These are phyloP conservation scores for Peucedramus taeniatus DNA, from an alignment of 2,113 vertebrate species.

Conservation along the genomic window DNA sequence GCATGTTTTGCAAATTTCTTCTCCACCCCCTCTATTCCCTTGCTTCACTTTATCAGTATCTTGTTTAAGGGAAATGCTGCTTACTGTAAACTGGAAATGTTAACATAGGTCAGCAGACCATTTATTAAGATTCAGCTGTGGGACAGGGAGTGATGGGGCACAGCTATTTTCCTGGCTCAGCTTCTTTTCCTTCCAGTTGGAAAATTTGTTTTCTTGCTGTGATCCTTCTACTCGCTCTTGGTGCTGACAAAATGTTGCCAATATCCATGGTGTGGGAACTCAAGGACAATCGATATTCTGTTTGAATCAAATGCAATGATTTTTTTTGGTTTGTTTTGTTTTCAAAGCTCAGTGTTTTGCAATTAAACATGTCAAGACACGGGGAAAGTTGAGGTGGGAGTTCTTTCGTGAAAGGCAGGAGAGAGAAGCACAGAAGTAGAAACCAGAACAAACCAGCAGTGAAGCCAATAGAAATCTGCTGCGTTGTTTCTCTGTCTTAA, in stretches of 20 bases:
- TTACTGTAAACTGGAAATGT: slow-evolving; percentile 17
- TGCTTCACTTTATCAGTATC: slow-evolving; percentile 10
- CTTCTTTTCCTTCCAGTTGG: slow-evolving; percentile 15
- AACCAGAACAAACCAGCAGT: slow-evolving; percentile 19
- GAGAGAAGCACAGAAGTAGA: background rate
- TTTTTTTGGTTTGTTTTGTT: slow-evolving; percentile 22
- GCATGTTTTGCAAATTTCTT: slow-evolving; percentile 56
- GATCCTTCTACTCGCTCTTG: slow-evolving; percentile 22
- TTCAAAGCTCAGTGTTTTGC: slow-evolving; percentile 35
- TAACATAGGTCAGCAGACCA: slow-evolving; percentile 49
- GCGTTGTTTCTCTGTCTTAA: slow-evolving; percentile 12
- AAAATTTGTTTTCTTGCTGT: slow-evolving; percentile 55
- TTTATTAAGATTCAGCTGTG: slow-evolving; percentile 14
- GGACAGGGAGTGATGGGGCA: slow-evolving; percentile 4
- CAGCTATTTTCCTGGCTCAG: background rate
- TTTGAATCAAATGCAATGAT: slow-evolving; percentile 57
- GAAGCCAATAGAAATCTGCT: background rate
- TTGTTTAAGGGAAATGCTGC: slow-evolving; percentile 26
- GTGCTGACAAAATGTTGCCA: slow-evolving; percentile 41
- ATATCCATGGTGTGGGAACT: slow-evolving; percentile 25
- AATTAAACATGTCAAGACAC: slow-evolving; percentile 27
- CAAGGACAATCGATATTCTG: slow-evolving; percentile 35
- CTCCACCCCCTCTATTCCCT: slow-evolving; percentile 43
- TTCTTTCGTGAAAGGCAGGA: slow-evolving; percentile 14
- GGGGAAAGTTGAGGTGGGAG: background rate